These are phyloP conservation scores for Corticium candelabrum DNA, from an alignment of 37 sponge, comb jelly and placozoan genomes.

Conservation along the genomic window DNA sequence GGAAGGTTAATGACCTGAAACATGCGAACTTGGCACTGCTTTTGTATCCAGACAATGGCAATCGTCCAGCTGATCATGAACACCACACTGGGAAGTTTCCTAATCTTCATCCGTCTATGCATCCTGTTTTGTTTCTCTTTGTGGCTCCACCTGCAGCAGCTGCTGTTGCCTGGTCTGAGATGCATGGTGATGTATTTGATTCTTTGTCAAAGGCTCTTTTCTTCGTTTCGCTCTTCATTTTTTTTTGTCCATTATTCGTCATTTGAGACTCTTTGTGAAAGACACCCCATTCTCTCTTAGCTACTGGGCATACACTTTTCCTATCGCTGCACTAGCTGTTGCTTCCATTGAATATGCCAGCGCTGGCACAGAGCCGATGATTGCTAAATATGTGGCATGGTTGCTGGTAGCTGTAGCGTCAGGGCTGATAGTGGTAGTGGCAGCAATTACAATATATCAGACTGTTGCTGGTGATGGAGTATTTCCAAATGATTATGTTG, in stretches of 20 bases:
- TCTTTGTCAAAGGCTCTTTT: neutral
- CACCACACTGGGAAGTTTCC: neutral
- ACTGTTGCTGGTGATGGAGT: neutral
- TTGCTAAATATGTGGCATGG: neutral
- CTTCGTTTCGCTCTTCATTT: neutral
- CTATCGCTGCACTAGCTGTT: neutral
- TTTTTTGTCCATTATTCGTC: neutral
- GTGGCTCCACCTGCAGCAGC: constrained; percentile 2
- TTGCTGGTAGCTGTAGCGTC: neutral
- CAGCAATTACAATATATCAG: neutral
- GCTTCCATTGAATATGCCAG: neutral
- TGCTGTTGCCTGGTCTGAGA: constrained; percentile 1
- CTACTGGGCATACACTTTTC: constrained; percentile 7
- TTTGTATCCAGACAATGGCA: neutral
- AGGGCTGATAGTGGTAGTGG: neutral
- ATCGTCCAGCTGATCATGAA: neutral
- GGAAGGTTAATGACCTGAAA: neutral
- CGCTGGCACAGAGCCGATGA: neutral
- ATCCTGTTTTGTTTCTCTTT: neutral
- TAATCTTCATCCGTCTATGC: constrained; percentile 6
- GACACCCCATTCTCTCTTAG: neutral
- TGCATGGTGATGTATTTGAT: neutral
- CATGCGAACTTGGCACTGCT: neutral
- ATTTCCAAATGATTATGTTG: neutral
- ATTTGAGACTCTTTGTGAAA: neutral